Percentiles rank a stretch among this genome's conserved stretches.
phyloP scores from a whole-genome alignment of 2,888 invertebrate species.

The Itoplectis maculator region DNA sequence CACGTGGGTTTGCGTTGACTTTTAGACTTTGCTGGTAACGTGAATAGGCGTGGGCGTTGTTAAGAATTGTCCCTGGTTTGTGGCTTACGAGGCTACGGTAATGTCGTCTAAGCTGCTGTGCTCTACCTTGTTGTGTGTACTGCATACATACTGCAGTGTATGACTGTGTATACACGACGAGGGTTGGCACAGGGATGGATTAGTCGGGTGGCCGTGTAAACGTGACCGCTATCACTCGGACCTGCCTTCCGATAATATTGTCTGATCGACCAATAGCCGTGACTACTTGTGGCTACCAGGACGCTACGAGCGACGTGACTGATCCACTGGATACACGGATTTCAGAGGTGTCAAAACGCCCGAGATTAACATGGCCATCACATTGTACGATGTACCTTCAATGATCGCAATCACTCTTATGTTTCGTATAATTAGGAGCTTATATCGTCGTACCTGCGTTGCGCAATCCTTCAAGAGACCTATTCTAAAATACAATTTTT shows the following conservation, averaged over 20 bases:
- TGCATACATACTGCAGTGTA: conserved; percentile 13
- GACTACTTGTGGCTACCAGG: conserved; percentile 23
- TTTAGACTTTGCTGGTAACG: conserved; percentile 1
- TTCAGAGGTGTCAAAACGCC: conserved; percentile 45
- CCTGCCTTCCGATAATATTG: conserved; percentile 46
- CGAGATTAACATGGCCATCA: conserved; percentile 39
- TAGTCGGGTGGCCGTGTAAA: conserved; percentile 47
- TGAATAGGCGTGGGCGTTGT: background rate
- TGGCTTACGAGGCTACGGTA: conserved; percentile 2
- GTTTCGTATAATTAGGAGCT: conserved; percentile 14
- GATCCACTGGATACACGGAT: conserved; percentile 49
- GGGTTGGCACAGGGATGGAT: conserved; percentile 26
- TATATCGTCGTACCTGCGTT: conserved; percentile 5
- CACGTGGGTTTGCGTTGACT: background rate
- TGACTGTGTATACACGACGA: conserved; percentile 37
- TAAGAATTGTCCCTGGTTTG: conserved; percentile 13
- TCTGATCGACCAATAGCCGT: conserved; percentile 45
- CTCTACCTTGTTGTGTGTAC: conserved; percentile 34
- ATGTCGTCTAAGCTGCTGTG: background rate
- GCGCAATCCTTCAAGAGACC: background rate
- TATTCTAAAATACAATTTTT: background rate
- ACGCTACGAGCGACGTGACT: conserved; percentile 25
- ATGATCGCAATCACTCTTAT: conserved; percentile 11
- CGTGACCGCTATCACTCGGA: conserved; percentile 53
- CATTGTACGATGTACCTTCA: conserved; percentile 19